phyloP scores from a whole-genome alignment of 2,888 invertebrate genomes.

The Rhingia rostrata region DNA sequence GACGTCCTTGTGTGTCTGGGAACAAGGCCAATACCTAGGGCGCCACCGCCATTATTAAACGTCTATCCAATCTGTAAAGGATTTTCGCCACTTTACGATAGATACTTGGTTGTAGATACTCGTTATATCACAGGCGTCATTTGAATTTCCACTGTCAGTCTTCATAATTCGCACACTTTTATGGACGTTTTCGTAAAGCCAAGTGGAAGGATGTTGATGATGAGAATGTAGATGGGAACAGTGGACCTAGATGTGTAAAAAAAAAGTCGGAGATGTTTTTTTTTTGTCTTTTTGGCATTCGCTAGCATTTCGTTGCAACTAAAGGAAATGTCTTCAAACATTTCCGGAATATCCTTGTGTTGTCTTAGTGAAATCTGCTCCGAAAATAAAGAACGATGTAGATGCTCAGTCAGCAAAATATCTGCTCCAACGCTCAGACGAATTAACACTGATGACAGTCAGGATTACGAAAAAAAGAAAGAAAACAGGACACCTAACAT shows the following conservation, averaged over 20 bases:
- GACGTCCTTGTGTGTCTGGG: slow-evolving; percentile 16
- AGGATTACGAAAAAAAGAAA: slow-evolving; percentile 24
- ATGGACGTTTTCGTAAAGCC: neutral
- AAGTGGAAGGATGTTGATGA: no score
- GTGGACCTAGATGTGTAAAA: no score
- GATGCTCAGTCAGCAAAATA: slow-evolving; percentile 32
- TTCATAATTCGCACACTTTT: slow-evolving; percentile 37
- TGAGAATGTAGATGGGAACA: no score
- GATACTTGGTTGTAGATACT: slow-evolving; percentile 14
- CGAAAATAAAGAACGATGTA: slow-evolving; percentile 10
- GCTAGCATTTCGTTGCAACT: no score
- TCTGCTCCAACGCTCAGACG: slow-evolving; percentile 28
- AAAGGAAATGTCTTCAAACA: slow-evolving; percentile 9
- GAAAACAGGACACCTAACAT: slow-evolving; percentile 36
- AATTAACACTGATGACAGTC: slow-evolving; percentile 66
- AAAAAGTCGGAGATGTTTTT: neutral
- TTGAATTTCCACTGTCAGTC: slow-evolving; percentile 33
- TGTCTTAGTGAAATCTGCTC: neutral
- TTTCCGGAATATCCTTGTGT: slow-evolving; percentile 23
- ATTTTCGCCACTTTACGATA: slow-evolving; percentile 13
- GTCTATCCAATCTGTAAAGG: slow-evolving; percentile 30
- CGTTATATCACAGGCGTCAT: slow-evolving; percentile 4
- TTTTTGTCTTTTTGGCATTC: neutral
- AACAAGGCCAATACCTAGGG: slow-evolving; percentile 34
- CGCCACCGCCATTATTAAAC: slow-evolving; percentile 51